These are phyloP conservation scores for Brienomyrus brachyistius DNA, from an alignment of 2,113 vertebrate genomes.

Conservation along the genomic window DNA sequence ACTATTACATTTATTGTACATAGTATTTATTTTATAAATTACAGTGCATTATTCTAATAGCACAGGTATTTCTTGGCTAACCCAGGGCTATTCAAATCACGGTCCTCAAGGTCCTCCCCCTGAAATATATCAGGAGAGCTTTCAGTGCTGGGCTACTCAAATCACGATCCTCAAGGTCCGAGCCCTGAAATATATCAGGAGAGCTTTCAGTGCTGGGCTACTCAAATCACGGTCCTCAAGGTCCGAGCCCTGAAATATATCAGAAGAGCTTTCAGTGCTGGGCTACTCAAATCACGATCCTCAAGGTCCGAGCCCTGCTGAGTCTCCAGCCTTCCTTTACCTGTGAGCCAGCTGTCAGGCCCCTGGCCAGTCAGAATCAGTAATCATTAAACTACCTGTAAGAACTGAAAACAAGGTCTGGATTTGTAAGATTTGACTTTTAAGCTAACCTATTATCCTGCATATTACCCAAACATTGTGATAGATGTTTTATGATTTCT, in stretches of 20 bases:
- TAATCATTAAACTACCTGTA: not conserved
- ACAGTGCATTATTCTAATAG: not conserved
- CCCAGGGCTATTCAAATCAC: not conserved
- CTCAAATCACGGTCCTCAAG: too few species aligned
- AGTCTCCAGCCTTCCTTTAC: not conserved
- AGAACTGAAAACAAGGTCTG: not conserved
- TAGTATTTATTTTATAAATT: not conserved
- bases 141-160: too few species aligned
- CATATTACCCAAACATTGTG: not conserved
- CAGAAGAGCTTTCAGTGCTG: too few species aligned
- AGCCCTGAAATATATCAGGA: too few species aligned
- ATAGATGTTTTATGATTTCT: not conserved
- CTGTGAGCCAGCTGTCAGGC: not conserved
- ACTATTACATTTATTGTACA: not conserved
- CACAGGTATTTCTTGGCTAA: not conserved
- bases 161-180: too few species aligned
- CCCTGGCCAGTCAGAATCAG: not conserved
- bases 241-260: too few species aligned
- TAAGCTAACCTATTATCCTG: not conserved
- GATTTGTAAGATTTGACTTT: not conserved
- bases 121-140: too few species aligned
- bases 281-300: too few species aligned
- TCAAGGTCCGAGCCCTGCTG: not conserved
- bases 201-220: too few species aligned
- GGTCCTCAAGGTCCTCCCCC: not conserved